These are phyloP conservation scores for Lepus oiostolus DNA, from an alignment of 2,797 vertebrate genomes.

Conservation along the genomic window DNA sequence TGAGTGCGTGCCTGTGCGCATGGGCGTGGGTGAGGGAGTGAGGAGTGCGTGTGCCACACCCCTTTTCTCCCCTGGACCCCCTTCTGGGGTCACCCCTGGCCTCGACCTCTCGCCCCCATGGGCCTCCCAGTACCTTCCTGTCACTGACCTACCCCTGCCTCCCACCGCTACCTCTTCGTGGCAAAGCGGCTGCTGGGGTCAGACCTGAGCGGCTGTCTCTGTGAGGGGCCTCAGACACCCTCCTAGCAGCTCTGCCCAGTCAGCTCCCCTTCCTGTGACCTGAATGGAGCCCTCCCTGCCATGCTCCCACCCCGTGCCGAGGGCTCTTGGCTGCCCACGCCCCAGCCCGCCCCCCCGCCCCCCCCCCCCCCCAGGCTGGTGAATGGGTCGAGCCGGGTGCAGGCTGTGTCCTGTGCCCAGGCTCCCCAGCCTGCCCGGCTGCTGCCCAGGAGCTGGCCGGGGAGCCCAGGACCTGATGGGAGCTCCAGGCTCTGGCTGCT, in stretches of 20 bases:
- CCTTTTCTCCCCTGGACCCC: neutral
- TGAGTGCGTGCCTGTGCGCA: accelerated
- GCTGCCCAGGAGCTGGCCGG: neutral
- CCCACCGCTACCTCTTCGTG: neutral
- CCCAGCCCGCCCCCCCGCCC: accelerated
- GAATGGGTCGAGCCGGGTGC: neutral
- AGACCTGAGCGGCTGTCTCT: neutral
- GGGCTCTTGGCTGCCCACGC: neutral
- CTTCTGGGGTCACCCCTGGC: neutral
- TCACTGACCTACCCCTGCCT: accelerated
- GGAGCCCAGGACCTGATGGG: neutral
- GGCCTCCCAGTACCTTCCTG: no score
- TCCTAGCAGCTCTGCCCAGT: neutral
- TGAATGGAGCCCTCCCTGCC: neutral
- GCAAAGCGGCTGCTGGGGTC: no score
- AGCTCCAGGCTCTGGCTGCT: accelerated
- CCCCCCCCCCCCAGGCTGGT: no score
- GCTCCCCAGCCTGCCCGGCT: neutral
- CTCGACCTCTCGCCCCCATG: neutral
- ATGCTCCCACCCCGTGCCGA: neutral
- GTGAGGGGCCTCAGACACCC: accelerated
- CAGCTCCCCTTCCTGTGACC: neutral
- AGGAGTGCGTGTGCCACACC: neutral
- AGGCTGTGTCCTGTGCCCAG: neutral
- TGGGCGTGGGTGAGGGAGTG: neutral